Percentiles rank a stretch among this genome's conserved stretches.
phyloP scores from a whole-genome alignment of 1,140 invertebrate species.

The Trichonephila clavata region DNA sequence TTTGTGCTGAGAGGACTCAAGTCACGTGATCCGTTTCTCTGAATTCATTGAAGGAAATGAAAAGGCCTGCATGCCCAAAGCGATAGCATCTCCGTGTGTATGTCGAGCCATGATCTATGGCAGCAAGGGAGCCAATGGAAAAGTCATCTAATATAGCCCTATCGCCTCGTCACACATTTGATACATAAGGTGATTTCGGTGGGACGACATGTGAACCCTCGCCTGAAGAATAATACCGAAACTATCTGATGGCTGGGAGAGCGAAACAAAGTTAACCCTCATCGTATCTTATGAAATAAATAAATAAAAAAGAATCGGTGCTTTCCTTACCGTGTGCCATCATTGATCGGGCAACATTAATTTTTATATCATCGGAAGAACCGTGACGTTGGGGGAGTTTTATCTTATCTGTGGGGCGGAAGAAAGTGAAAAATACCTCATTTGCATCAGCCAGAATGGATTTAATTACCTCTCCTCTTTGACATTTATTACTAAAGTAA shows the following conservation, averaged over 20 bases:
- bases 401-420: slow-evolving; percentile 71
- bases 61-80: not conserved
- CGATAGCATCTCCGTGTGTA: not conserved
- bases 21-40: too few relatives aligned
- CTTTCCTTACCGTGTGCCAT: not conserved
- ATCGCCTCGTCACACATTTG: slow-evolving; percentile 45
- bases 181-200: slow-evolving; percentile 28
- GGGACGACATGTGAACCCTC: slow-evolving; percentile 18
- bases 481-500: slow-evolving; percentile 77
- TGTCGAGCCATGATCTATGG: not conserved
- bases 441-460: slow-evolving; percentile 74
- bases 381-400: slow-evolving; percentile 46
- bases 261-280: slow-evolving; percentile 46
- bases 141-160: slow-evolving; percentile 23
- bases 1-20: not conserved
- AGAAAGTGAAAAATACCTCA: slow-evolving; percentile 73
- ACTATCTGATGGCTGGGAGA: slow-evolving; percentile 34
- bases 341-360: slow-evolving; percentile 72
- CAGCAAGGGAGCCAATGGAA: not conserved
- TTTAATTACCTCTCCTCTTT: slow-evolving; percentile 77
- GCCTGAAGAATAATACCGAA: slow-evolving; percentile 29
- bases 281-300: slow-evolving; percentile 36
- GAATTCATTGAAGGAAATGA: not conserved
- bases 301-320: slow-evolving; percentile 8
- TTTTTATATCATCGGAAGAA: slow-evolving; percentile 73